Evolutionary conservation across 1,140 invertebrate genomes (phyloP), one percentile per base, ranked within the genome.

Genomic region (Lepidurus couesii): DNA sequence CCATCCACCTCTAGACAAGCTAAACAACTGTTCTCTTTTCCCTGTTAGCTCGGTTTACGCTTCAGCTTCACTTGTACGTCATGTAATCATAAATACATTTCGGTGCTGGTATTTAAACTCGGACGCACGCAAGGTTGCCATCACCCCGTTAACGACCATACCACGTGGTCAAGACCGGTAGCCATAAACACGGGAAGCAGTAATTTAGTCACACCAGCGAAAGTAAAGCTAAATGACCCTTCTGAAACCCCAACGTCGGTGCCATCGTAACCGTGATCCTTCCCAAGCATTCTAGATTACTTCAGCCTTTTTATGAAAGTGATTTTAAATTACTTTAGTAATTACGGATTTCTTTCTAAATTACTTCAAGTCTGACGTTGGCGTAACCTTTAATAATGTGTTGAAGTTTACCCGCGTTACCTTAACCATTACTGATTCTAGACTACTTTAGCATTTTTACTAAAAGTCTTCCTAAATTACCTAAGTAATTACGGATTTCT

Each of bases 121-220:
- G 53, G 21, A 65, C 53, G 53, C 53, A 65, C 53, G 53, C 53
- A 65, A 65, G 53, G 53, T 65, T 65, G 21, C 53, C 53, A 65
- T 65, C 53, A 65, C 34, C 34, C 21, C 53, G 13, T 65, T 65
- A 65, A 65, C 7, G 53, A 65, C 21, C 13, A 21, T 65, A 65
- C 13, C 53, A 65, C 34, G 8, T 65, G 21, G 8, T n/a, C 16
- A 65, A 21, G 21, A 16, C n/a, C 21, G 16, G 53, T 16, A 65
- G 53, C 21, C 21, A 65, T 65, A 65, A 65, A 65, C 53, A 65
- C 53, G 53, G 53, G 53, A 65, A 65, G 53, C 13, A 65, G 53
- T 65, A 65, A 65, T 65, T 65, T 65, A 1, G 21, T 65, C 53
- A 1, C 6, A 65, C 34, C 34, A 21, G 16, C 53, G 0, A 47